phyloP scores from a whole-genome alignment of 30 jellyfish, hydroid and myxozoan species.

The Sanderia malayensis region DNA sequence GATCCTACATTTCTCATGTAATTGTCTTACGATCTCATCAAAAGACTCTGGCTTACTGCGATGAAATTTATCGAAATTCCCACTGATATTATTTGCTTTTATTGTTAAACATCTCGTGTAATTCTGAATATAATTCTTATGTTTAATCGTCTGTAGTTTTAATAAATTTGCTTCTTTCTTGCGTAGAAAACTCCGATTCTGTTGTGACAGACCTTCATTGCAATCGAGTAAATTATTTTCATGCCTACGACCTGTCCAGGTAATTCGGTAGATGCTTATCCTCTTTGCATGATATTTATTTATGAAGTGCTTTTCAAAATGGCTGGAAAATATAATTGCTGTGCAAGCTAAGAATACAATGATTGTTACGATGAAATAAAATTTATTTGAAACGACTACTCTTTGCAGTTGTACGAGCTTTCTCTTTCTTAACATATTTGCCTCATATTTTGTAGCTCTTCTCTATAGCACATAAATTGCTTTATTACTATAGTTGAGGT shows the following conservation, averaged over 20 bases:
- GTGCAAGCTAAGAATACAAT: background rate
- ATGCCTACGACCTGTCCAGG: slow-evolving; percentile 23
- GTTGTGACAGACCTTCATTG: slow-evolving; percentile 3
- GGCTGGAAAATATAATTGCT: background rate
- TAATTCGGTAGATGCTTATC: background rate
- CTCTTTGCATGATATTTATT: background rate
- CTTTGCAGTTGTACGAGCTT: background rate
- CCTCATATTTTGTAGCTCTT: too few species aligned
- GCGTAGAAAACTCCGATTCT: background rate
- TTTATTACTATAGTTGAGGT: too few species aligned
- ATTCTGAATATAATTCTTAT: slow-evolving; percentile 20
- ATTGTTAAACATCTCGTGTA: slow-evolving; percentile 36
- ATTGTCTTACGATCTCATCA: slow-evolving; percentile 21
- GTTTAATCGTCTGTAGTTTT: slow-evolving; percentile 2
- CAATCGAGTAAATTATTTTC: background rate
- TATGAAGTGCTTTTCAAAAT: background rate
- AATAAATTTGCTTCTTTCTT: slow-evolving; percentile 12
- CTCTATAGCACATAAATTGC: too few species aligned
- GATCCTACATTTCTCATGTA: slow-evolving; percentile 30
- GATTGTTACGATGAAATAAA: background rate
- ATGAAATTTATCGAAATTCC: background rate
- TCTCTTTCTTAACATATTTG: background rate
- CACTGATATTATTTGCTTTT: slow-evolving; percentile 3
- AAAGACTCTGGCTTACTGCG: slow-evolving; percentile 18
- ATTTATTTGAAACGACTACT: background rate